These are phyloP conservation scores for Tamandua tetradactyla DNA, from an alignment of 2,797 vertebrate species.

Conservation along the genomic window DNA sequence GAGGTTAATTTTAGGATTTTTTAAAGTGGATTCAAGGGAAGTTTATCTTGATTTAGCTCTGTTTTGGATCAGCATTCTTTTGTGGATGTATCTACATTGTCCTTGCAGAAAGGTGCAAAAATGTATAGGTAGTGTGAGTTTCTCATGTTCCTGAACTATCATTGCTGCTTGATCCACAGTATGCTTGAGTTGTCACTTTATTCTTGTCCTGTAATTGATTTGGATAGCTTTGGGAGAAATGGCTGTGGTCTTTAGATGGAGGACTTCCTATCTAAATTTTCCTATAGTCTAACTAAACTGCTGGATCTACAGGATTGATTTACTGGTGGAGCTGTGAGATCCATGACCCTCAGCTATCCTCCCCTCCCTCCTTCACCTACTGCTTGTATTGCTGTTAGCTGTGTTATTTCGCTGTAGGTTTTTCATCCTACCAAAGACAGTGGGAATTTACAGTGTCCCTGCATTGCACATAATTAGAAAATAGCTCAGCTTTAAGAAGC, in stretches of 20 bases:
- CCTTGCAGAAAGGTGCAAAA: not conserved
- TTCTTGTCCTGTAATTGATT: not conserved
- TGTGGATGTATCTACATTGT: not conserved
- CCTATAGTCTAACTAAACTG: not conserved
- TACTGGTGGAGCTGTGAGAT: not conserved
- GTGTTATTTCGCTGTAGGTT: not conserved
- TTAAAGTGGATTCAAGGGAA: not conserved
- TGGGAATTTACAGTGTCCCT: not conserved
- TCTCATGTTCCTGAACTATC: not conserved
- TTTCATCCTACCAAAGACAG: not conserved
- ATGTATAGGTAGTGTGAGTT: not conserved
- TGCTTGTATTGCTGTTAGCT: not conserved
- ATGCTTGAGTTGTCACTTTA: not conserved
- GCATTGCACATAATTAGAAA: not conserved
- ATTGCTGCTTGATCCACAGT: not conserved
- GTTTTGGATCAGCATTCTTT: not conserved
- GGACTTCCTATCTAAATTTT: not conserved
- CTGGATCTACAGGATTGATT: not conserved
- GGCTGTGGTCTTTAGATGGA: not conserved
- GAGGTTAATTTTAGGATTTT: slow-evolving; percentile 26
- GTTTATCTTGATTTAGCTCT: not conserved
- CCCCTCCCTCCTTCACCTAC: not conserved
- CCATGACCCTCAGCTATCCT: not conserved
- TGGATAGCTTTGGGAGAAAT: not conserved
- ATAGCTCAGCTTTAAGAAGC: not conserved